Percentiles rank a stretch among this genome's conserved stretches.
These are phyloP conservation scores for Propithecus perrieri DNA, from an alignment of 2,797 vertebrate species.

Conservation along the genomic window DNA sequence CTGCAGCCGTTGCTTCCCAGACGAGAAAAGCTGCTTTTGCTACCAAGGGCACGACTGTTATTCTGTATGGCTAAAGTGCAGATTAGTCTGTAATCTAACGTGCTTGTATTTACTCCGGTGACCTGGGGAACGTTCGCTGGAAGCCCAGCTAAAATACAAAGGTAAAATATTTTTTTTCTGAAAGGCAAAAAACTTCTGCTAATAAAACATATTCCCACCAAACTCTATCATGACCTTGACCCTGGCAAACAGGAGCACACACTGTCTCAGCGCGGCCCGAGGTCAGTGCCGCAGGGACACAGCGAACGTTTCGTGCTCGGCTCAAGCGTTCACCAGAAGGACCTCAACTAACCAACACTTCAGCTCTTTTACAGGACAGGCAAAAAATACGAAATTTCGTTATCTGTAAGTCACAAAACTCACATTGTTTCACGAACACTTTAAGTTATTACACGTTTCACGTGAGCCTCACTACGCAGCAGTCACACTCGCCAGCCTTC, in stretches of 20 bases:
- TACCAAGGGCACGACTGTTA: not conserved
- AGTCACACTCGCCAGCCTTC: not conserved
- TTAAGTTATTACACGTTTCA: not conserved
- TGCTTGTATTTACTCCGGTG: constrained; percentile 56
- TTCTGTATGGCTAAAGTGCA: not conserved
- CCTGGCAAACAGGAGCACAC: not conserved
- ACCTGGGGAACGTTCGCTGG: constrained; percentile 48
- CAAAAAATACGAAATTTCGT: not conserved
- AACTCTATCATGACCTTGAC: not conserved
- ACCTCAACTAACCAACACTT: not conserved
- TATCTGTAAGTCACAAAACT: not conserved
- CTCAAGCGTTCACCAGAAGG: not conserved
- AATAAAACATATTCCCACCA: not conserved
- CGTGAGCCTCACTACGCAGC: not conserved
- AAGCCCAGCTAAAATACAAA: not conserved
- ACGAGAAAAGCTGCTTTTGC: not conserved
- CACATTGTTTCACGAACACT: not conserved
- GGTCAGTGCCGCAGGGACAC: not conserved
- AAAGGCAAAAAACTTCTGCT: constrained; percentile 2
- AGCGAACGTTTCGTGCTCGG: not conserved
- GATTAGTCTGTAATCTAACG: not conserved
- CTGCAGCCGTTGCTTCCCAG: not conserved
- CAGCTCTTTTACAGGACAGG: not conserved
- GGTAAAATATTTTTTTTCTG: constrained; percentile 7
- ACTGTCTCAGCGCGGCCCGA: accelerated